phyloP scores from a whole-genome alignment of 2,113 vertebrate genomes.

The Polyodon spathula region DNA sequence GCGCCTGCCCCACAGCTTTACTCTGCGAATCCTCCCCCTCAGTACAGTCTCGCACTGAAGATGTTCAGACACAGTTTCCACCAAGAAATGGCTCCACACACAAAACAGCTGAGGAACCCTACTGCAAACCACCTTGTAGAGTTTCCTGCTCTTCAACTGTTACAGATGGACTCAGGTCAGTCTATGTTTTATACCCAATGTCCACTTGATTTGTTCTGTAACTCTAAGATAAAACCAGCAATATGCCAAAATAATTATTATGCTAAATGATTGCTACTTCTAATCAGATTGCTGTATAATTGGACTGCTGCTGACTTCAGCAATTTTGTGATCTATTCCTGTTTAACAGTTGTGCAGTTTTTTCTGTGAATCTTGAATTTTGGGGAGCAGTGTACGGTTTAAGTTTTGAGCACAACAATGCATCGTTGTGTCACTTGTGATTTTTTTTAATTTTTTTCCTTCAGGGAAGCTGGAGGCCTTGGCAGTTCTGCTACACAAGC shows the following conservation, averaged over 20 bases:
- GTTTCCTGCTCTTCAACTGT: slow-evolving; percentile 73
- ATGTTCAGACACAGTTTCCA: slow-evolving; percentile 52
- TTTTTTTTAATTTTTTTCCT: slow-evolving; percentile 8
- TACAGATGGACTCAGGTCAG: slow-evolving; percentile 89
- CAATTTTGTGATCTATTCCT: not conserved
- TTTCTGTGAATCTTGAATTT: not conserved
- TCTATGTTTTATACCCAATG: slow-evolving; percentile 4
- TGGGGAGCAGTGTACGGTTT: too few relatives aligned
- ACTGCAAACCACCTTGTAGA: slow-evolving; percentile 50
- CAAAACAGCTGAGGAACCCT: slow-evolving; percentile 53
- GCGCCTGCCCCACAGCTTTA: slow-evolving; percentile 67
- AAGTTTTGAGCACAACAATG: not conserved
- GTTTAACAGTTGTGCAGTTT: not conserved
- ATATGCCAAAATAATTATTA: too few relatives aligned
- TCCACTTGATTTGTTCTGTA: not conserved
- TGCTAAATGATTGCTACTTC: too few relatives aligned
- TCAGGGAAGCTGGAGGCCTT: slow-evolving; percentile 91
- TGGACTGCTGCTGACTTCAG: too few relatives aligned
- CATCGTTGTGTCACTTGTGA: not conserved
- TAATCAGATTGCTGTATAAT: too few relatives aligned
- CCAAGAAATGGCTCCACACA: slow-evolving; percentile 52
- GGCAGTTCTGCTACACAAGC: slow-evolving; percentile 80
- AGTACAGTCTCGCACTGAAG: slow-evolving; percentile 62
- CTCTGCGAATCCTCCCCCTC: slow-evolving; percentile 65
- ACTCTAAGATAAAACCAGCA: too few relatives aligned